A percentile compares a stretch with the other conserved stretches of the same genome.
These are phyloP conservation scores for Engraulis encrasicolus DNA, from an alignment of 2,113 vertebrate species.

Conservation along the genomic window DNA sequence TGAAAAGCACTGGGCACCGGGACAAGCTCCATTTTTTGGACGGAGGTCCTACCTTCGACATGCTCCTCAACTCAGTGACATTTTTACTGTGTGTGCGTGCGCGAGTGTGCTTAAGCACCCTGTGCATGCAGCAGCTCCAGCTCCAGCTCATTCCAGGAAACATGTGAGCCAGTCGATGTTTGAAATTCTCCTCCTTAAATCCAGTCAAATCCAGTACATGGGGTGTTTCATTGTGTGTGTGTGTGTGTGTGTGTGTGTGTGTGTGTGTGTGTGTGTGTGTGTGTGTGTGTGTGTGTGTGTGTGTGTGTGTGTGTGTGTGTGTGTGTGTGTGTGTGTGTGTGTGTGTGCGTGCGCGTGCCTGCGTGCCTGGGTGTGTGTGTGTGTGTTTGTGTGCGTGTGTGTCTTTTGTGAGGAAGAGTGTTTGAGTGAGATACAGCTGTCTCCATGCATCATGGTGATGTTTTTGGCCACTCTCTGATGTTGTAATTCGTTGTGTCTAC, in stretches of 20 bases:
- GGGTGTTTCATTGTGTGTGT: neutral
- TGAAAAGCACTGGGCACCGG: neutral
- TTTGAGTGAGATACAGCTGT: slow-evolving; percentile 40
- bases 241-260: neutral
- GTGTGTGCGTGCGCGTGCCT: too few species aligned
- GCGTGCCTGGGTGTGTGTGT: too few species aligned
- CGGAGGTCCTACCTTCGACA: neutral
- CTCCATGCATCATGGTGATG: slow-evolving; percentile 39
- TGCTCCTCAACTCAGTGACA: neutral
- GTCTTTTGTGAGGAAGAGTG: slow-evolving; percentile 29
- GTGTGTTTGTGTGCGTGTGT: neutral
- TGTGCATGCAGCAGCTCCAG: too few species aligned
- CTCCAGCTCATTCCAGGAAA: neutral
- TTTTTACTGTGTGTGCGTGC: neutral
- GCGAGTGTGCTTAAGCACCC: neutral
- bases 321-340: too few species aligned
- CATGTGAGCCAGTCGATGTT: neutral
- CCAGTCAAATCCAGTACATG: neutral
- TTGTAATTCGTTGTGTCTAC: slow-evolving; percentile 56
- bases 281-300: slow-evolving; percentile 28
- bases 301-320: neutral
- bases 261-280: neutral
- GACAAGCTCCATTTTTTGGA: neutral
- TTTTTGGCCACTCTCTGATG: slow-evolving; percentile 42
- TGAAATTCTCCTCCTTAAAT: neutral